Evolutionary conservation across 2,113 vertebrate genomes (phyloP), one percentile per base, ranked within the genome.

Genomic region (Setophaga petechia): DNA sequence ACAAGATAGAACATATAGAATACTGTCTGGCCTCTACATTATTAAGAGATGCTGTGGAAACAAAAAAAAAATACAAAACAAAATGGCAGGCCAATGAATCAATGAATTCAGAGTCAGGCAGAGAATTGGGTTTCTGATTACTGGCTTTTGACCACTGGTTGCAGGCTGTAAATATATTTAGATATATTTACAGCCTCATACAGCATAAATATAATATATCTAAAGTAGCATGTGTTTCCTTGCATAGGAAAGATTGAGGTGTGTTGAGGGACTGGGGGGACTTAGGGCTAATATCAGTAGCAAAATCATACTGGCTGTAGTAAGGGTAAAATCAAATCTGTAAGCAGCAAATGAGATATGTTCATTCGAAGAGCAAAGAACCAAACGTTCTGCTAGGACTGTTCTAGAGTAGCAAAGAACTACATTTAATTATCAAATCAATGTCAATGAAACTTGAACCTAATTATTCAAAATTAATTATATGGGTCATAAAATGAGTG

Each of bases 371-470:
- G 21, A 68, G 63, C 37, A 80, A 62, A 46, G 59, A 77, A 59
- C 18, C 0, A 19, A 80, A 76, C 0, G 0, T 19, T 8, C 61
- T 93, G 44, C 67, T 74, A 69, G 63, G n/a, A 74, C 31, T 66
- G 63, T n/a, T n/a, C 58, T 72, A 82, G 39, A 68, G 51, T 30
- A 83, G 58, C 28, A 80, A 73, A 69, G 67, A 95, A 73, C 49
- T 62, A 77, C 37, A 46, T 73, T 93, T 94, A 95, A 96, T 95
- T 93, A 93, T 88, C 72, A 92, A 88, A 80, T 69, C 79, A 69
- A 84, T 92, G 55, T 86, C 85, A 94, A 86, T 92, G 95, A 93
- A 83, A 84, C 93, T 74, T 74, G 72, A 97, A 96, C 51, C 39
- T 8, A 69, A 24, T 83, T 14, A 77, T 80, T 92, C 31, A 86